phyloP scores from a whole-genome alignment of 2,797 vertebrate species.

The Taeniopygia guttata region DNA sequence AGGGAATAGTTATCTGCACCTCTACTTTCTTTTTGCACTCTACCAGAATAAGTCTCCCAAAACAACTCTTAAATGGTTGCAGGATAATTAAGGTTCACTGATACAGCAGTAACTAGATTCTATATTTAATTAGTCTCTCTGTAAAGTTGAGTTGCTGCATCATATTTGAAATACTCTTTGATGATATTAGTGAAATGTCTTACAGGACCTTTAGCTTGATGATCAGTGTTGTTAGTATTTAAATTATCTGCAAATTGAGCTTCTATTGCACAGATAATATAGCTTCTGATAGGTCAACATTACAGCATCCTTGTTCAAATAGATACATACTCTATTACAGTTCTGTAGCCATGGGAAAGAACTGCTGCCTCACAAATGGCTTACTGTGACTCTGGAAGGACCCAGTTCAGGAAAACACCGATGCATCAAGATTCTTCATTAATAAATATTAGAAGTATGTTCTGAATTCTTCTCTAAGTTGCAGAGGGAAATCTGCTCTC shows the following conservation, averaged over 20 bases:
- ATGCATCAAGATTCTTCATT: not conserved
- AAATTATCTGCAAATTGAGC: not conserved
- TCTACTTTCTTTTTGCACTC: not conserved
- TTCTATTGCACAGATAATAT: not conserved
- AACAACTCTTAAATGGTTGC: constrained; percentile 10
- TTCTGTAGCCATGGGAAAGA: not conserved
- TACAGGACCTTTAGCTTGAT: not conserved
- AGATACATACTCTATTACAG: not conserved
- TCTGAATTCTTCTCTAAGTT: not conserved
- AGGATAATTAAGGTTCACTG: constrained; percentile 5
- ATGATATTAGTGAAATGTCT: constrained; percentile 18
- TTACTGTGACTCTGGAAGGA: not conserved
- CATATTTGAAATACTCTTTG: constrained; percentile 3
- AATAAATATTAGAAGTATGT: not conserved
- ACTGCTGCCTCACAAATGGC: not conserved
- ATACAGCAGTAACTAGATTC: not conserved
- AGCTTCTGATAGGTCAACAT: not conserved
- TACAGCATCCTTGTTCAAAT: not conserved
- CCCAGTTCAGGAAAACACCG: not conserved
- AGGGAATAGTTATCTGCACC: not conserved
- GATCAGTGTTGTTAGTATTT: not conserved
- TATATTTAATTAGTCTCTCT: constrained; percentile 12
- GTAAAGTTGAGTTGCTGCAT: not conserved
- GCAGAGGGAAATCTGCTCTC: not conserved
- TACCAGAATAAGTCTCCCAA: not conserved